Evolutionary conservation across 2,888 invertebrate genomes (phyloP).

Genomic region (Coenonympha arcania): DNA sequence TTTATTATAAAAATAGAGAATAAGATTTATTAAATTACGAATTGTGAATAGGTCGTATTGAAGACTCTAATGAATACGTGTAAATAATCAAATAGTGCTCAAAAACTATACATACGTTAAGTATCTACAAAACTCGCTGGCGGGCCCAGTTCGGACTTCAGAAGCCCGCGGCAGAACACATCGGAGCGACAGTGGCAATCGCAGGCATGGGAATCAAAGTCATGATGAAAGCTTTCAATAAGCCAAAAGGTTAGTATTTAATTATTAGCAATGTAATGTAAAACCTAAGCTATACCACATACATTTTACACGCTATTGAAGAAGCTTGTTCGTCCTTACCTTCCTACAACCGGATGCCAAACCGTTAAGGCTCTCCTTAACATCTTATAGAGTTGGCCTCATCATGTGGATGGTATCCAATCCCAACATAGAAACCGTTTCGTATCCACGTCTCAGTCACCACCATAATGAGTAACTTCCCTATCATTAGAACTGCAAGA

Average conservation of each 20-base stretch:
- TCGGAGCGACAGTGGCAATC: conserved; percentile 62
- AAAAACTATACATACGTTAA: conserved; percentile 30
- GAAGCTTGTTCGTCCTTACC: too few species aligned
- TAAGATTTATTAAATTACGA: conserved; percentile 27
- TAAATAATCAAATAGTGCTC: conserved; percentile 28
- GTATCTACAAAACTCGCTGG: conserved; percentile 27
- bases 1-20: conserved; percentile 51
- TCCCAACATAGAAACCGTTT: too few species aligned
- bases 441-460: too few species aligned
- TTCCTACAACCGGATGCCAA: too few species aligned
- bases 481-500: too few species aligned
- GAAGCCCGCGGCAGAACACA: conserved; percentile 49
- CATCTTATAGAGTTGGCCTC: too few species aligned
- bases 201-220: conserved; percentile 90
- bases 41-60: conserved; percentile 30
- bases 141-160: conserved; percentile 38
- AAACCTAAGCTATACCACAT: too few species aligned
- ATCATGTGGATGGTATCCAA: too few species aligned
- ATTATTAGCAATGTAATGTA: neutral
- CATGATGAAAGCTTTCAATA: conserved; percentile 89
- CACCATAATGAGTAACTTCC: too few species aligned
- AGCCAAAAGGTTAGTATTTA: conserved; percentile 81
- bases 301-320: too few species aligned
- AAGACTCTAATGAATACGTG: conserved; percentile 11
- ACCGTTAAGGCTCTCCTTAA: too few species aligned